Percentiles rank a stretch among this genome's conserved stretches.
These are phyloP conservation scores for Anser brachyrhynchus DNA, from an alignment of 2,113 vertebrate genomes.

Conservation along the genomic window DNA sequence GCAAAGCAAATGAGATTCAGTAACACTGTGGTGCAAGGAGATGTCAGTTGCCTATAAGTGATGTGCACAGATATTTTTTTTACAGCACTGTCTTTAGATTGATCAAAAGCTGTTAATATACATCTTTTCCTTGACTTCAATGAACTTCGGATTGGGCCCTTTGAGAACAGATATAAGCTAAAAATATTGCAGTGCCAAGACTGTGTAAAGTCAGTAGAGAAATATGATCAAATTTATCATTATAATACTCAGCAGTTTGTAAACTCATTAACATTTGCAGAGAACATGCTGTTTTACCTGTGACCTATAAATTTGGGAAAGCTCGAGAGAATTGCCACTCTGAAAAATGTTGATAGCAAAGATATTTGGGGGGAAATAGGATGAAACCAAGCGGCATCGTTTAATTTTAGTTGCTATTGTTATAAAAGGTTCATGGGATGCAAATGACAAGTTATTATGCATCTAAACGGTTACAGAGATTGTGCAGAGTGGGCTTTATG, in stretches of 20 bases:
- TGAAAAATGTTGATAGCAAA: conserved; percentile 20
- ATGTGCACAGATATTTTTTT: conserved; percentile 19
- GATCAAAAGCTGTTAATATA: conserved; percentile 47
- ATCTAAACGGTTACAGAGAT: background rate
- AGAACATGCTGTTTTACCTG: conserved; percentile 49
- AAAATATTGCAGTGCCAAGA: conserved; percentile 31
- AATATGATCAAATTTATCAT: conserved; percentile 45
- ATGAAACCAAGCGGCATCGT: conserved; percentile 11
- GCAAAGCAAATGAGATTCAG: conserved; percentile 23
- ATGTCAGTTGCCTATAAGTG: background rate
- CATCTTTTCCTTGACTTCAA: conserved; percentile 42
- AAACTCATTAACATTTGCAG: conserved; percentile 67
- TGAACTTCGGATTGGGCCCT: conserved; percentile 28
- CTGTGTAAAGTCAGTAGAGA: conserved; percentile 20
- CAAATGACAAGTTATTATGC: background rate
- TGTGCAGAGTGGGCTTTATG: background rate
- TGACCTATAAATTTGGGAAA: conserved; percentile 49
- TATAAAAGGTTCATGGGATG: conserved; percentile 1
- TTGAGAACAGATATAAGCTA: conserved; percentile 13
- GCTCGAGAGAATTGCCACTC: conserved; percentile 23
- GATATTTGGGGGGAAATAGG: background rate
- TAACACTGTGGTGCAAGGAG: background rate
- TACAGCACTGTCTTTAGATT: background rate
- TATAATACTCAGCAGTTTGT: conserved; percentile 55
- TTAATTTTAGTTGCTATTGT: conserved; percentile 19